Evolutionary conservation across 37 sponge, comb jelly and placozoan genomes (phyloP).

Genomic region (Dysidea cf. avara): DNA sequence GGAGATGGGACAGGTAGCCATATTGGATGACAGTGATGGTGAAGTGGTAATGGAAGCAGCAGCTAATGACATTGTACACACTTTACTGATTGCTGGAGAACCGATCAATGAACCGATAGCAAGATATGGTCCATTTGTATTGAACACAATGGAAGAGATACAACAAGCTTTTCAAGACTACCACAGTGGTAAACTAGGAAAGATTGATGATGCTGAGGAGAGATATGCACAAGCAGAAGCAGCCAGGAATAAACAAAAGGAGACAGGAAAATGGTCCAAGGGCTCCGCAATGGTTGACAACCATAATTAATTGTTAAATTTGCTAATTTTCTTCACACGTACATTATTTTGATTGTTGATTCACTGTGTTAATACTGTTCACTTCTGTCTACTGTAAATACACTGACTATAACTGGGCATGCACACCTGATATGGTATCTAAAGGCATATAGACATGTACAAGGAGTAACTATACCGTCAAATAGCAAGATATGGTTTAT

Average conservation of each 20-base stretch:
- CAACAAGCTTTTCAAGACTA: conserved; percentile 83
- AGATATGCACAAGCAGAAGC: conserved; percentile 50
- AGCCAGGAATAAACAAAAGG: conserved; percentile 47
- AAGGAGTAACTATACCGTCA: background rate
- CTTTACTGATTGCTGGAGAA: conserved; percentile 75
- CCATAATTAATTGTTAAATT: no score
- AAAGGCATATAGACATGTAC: no score
- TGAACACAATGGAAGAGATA: conserved; percentile 87
- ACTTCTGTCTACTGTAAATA: no score
- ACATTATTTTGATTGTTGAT: no score
- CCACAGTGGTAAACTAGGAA: conserved; percentile 59
- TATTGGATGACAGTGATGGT: conserved; percentile 54
- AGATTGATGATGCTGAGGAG: conserved; percentile 60
- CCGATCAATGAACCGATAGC: conserved; percentile 74
- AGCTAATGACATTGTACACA: conserved; percentile 26
- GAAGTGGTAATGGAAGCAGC: conserved; percentile 55
- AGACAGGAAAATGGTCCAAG: no score
- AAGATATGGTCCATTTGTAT: conserved; percentile 86
- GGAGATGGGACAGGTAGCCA: conserved; percentile 59
- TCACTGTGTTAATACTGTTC: no score
- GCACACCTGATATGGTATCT: no score
- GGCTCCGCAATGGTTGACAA: no score
- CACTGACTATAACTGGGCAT: no score
- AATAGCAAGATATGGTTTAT: conserved; percentile 72
- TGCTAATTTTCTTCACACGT: no score